A percentile compares a stretch with the other conserved stretches of the same genome.
Evolutionary conservation across 2,797 vertebrate genomes (phyloP).

Genomic region (Percopsis omiscomaycus): DNA sequence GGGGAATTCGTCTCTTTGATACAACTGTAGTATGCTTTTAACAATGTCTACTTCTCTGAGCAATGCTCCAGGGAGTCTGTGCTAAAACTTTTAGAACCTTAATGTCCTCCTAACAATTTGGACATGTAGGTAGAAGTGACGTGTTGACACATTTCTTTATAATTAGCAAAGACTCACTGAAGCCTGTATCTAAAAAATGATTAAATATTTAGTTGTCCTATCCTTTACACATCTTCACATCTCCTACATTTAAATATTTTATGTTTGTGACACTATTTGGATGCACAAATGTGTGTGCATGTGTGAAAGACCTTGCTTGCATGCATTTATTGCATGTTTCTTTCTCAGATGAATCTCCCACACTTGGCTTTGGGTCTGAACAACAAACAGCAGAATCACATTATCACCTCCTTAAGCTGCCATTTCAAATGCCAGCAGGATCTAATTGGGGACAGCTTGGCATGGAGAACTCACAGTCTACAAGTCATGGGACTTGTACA

Average conservation of each 20-base stretch:
- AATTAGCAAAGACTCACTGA: conserved; percentile 38
- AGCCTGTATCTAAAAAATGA: conserved; percentile 50
- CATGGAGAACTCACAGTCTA: background rate
- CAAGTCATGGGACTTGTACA: background rate
- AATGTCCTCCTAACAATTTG: conserved; percentile 13
- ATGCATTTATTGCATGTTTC: background rate
- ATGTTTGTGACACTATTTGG: conserved; percentile 19
- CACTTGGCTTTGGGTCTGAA: background rate
- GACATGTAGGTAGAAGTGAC: conserved; percentile 27
- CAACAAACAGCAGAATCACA: background rate
- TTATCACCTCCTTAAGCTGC: background rate
- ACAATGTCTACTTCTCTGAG: too few species aligned
- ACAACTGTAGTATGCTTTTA: too few species aligned
- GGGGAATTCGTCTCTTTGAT: too few species aligned
- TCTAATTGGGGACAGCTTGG: background rate
- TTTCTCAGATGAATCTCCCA: background rate
- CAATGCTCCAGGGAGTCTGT: background rate
- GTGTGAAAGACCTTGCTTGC: background rate
- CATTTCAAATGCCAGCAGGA: background rate
- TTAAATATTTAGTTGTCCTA: conserved; percentile 53
- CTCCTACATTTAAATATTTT: conserved; percentile 23
- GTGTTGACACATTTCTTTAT: conserved; percentile 47
- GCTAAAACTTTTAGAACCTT: conserved; percentile 21
- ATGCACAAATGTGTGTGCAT: conserved; percentile 11
- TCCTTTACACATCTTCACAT: conserved; percentile 19